These are phyloP conservation scores for Ditula angustiorana DNA, from an alignment of 2,888 invertebrate genomes.

Conservation along the genomic window DNA sequence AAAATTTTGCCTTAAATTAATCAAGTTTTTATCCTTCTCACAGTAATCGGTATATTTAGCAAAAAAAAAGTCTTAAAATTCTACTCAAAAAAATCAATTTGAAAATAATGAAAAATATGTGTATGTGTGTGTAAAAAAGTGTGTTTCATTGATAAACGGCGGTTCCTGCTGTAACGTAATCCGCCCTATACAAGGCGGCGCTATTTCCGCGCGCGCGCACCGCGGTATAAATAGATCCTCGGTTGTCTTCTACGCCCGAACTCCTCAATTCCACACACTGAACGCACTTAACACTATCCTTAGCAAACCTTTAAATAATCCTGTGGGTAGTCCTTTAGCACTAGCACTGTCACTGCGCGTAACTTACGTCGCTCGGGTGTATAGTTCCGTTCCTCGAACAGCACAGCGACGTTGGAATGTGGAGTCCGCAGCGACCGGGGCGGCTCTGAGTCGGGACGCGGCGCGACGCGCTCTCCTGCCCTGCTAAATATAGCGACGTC, in stretches of 20 bases:
- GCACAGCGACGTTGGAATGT: conserved; percentile 88
- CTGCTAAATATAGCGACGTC: conserved; percentile 72
- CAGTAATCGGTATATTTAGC: background rate
- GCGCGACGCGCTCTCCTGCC: conserved; percentile 49
- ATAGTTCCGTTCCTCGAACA: conserved; percentile 80
- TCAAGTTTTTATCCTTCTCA: background rate
- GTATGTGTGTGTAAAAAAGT: conserved; percentile 23
- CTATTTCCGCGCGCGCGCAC: conserved; percentile 64
- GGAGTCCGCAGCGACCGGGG: conserved; percentile 89
- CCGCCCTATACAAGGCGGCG: conserved; percentile 76
- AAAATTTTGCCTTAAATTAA: too few relatives aligned
- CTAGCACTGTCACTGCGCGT: conserved; percentile 63
- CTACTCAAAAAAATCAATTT: background rate
- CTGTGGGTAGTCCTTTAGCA: conserved; percentile 12
- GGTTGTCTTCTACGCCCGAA: background rate
- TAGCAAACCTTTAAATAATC: conserved; percentile 13
- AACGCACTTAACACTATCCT: conserved; percentile 5
- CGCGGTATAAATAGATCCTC: conserved; percentile 47
- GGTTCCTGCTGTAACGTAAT: conserved; percentile 71
- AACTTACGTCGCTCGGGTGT: conserved; percentile 85
- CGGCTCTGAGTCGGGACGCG: conserved; percentile 83
- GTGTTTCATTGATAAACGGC: conserved; percentile 12
- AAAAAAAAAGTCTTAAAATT: background rate
- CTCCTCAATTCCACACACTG: conserved; percentile 24
- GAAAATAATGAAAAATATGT: background rate